Base-by-base conservation (phyloP, 2,888 invertebrate genomes). In the Amphiduros pacificus region DNA sequence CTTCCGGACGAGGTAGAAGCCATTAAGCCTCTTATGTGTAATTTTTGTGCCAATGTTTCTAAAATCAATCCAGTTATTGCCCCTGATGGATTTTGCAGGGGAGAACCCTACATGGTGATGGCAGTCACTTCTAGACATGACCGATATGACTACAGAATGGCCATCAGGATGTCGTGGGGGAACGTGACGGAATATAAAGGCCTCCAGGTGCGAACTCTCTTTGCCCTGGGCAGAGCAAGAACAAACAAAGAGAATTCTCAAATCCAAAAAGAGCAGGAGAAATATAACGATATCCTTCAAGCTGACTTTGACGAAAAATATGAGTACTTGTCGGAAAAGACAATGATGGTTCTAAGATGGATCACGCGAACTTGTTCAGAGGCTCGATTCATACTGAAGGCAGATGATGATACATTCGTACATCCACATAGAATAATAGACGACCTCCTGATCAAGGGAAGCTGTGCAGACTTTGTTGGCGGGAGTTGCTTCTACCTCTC, bases 401-500 rank as follows among this genome's bases (percentile, higher is more conserved):
- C 70, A 3, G 70, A 70, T 57, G 70, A 70, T 40, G 70, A 70
- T 54, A 62, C 56, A 20, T 70, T 68, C 55, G 69, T 69, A 31
- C 60, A 66, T n/a, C 68, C 67, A n/a, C 63, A 67, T 50, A 40
- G 63, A 5, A 66, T 52, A 27, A 59, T 70, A 3, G 70, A 70
- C 31, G 66, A 63, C 41, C 57, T 70, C 36, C 17, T 60, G 6
- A n/a, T n/a, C n/a, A n/a, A n/a, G n/a, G n/a, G n/a, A n/a, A n/a
- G n/a, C n/a, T n/a, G n/a, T n/a, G n/a, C n/a, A n/a, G 31, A 29
- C 17, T 66, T 68, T 36, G 55, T 69, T 5, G 68, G 68, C n/a
- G 70, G 70, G 22, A 69, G 67, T 50, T 70, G 70, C 53, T 70
- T 70, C 58, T 69, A 68, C 0, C 65, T 70, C 17, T n/a, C n/a